A percentile compares a stretch with the other conserved stretches of the same genome.
phyloP scores from a whole-genome alignment of 2,113 vertebrate genomes.

The Carlito syrichta region DNA sequence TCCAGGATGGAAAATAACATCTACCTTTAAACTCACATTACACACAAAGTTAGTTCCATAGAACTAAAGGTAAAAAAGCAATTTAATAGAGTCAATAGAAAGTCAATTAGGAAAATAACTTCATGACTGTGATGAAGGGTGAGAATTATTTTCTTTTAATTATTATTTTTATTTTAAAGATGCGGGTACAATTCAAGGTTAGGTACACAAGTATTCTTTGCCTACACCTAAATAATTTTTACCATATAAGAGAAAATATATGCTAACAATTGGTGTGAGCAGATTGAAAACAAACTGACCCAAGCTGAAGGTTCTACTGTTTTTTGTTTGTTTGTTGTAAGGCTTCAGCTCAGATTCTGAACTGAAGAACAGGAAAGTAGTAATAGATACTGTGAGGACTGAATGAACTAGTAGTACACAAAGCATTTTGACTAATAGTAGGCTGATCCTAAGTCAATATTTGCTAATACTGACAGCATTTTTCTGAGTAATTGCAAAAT shows the following conservation, averaged over 20 bases:
- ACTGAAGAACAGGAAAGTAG: not conserved
- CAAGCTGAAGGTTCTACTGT: not conserved
- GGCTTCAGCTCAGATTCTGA: not conserved
- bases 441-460: not conserved
- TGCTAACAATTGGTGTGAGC: not conserved
- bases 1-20: not conserved
- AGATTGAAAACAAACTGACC: too few relatives aligned
- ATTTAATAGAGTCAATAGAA: not conserved
- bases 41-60: not conserved
- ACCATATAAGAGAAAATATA: not conserved
- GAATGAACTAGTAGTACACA: not conserved
- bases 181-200: too few relatives aligned
- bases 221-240: too few relatives aligned
- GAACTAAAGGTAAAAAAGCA: not conserved
- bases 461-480: not conserved
- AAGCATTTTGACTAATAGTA: not conserved
- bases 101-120: not conserved
- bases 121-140: not conserved
- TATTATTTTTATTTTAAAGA: too few relatives aligned
- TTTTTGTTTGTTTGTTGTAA: not conserved
- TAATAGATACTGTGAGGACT: not conserved
- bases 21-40: not conserved
- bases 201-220: too few relatives aligned
- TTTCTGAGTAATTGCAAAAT: not conserved
- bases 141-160: too few relatives aligned